These are phyloP conservation scores for Drosophila pallidifrons DNA, from an alignment of 1,140 invertebrate species.

Conservation along the genomic window DNA sequence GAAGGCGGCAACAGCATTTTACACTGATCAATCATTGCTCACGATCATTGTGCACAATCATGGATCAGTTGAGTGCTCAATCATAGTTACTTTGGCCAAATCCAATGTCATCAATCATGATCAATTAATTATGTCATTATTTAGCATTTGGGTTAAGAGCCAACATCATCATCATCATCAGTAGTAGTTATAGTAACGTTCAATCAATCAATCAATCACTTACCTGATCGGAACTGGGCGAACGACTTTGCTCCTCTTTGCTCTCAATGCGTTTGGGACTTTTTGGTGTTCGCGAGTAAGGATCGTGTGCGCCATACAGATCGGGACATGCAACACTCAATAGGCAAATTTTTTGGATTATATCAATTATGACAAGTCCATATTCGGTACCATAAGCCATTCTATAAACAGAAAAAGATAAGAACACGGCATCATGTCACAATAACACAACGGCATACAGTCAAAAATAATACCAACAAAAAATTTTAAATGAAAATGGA, in stretches of 20 bases:
- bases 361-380: constrained; percentile 97
- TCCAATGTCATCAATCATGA: constrained; percentile 14
- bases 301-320: constrained; percentile 95
- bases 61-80: constrained; percentile 10
- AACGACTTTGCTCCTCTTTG: constrained; percentile 91
- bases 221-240: constrained; percentile 97
- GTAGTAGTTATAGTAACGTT: background rate
- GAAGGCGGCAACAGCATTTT: constrained; percentile 34
- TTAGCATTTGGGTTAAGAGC: constrained; percentile 26
- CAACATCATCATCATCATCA: constrained; percentile 18
- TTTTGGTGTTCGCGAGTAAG: constrained; percentile 93
- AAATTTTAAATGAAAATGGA: constrained; percentile 14
- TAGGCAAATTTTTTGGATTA: constrained; percentile 95
- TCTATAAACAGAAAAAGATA: constrained; percentile 86
- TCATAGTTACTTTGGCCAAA: background rate
- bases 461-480: constrained; percentile 44
- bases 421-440: constrained; percentile 60
- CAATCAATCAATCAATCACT: constrained; percentile 67
- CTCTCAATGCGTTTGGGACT: constrained; percentile 90
- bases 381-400: constrained; percentile 98
- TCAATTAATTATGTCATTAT: constrained; percentile 14
- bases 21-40: constrained; percentile 31
- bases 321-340: constrained; percentile 94
- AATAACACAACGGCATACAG: constrained; percentile 74
- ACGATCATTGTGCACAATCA: constrained; percentile 1